phyloP scores from a whole-genome alignment of 2,888 invertebrate genomes.

The Eupithecia pulchellata region DNA sequence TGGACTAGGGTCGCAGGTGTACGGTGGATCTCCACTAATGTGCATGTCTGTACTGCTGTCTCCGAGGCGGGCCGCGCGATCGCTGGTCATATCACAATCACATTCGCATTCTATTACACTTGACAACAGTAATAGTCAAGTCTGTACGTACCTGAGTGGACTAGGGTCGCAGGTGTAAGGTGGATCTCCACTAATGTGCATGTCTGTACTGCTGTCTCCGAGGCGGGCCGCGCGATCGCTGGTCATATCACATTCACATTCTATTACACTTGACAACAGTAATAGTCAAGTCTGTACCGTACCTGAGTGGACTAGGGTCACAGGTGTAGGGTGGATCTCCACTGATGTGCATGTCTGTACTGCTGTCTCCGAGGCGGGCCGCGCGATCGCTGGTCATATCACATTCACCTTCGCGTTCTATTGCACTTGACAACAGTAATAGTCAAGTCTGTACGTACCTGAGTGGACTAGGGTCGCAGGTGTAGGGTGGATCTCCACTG shows the following conservation, averaged over 20 bases:
- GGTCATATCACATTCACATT: conserved; percentile 76
- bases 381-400: conserved; percentile 79
- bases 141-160: conserved; percentile 67
- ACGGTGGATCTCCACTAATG: conserved; percentile 77
- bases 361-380: conserved; percentile 63
- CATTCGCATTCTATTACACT: conserved; percentile 75
- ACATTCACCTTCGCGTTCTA: conserved; percentile 70
- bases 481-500: conserved; percentile 76
- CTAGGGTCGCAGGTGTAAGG: conserved; percentile 81
- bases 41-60: conserved; percentile 76
- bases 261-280: conserved; percentile 69
- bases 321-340: conserved; percentile 77
- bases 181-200: conserved; percentile 80
- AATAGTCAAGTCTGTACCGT: background rate
- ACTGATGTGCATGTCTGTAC: conserved; percentile 80
- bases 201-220: conserved; percentile 67
- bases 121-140: conserved; percentile 43
- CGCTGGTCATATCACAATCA: conserved; percentile 78
- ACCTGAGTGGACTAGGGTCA: conserved; percentile 81
- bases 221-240: conserved; percentile 71
- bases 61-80: conserved; percentile 66
- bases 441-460: conserved; percentile 57
- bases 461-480: conserved; percentile 80
- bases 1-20: conserved; percentile 80
- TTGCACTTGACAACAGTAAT: conserved; percentile 65